phyloP scores from a whole-genome alignment of 2,888 invertebrate genomes.

The Nemurella pictetii region DNA sequence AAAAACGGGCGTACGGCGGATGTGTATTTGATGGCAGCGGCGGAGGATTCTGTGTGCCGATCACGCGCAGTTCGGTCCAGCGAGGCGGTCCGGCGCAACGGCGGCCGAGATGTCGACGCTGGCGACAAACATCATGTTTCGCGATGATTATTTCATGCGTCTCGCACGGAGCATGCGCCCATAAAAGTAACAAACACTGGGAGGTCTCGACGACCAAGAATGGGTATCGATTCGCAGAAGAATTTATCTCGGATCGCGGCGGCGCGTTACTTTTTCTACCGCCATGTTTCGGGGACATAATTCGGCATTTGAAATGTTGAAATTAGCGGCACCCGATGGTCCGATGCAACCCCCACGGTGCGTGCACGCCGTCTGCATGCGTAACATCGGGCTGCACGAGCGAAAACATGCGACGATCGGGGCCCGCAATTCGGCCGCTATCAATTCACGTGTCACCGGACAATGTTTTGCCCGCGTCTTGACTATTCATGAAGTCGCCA shows the following conservation, averaged over 20 bases:
- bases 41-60: neutral
- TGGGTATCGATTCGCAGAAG: constrained; percentile 1
- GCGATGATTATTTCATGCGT: neutral
- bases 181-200: constrained; percentile 5
- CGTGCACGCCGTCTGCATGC: neutral
- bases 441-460: neutral
- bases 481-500: neutral
- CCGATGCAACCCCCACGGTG: no score
- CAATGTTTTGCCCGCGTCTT: neutral
- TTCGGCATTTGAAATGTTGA: constrained; percentile 22
- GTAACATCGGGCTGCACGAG: neutral
- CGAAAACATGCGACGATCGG: neutral
- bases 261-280: neutral
- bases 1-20: neutral
- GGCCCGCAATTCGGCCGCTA: neutral
- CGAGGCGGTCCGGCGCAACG: neutral
- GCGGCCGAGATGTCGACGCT: neutral
- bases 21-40: neutral
- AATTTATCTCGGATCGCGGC: neutral
- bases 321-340: no score
- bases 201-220: constrained; percentile 17
- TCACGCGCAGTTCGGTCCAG: neutral
- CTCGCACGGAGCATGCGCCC: neutral
- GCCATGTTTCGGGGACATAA: neutral
- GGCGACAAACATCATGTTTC: neutral